phyloP scores from a whole-genome alignment of 2,113 vertebrate species.

The Buteo buteo region DNA sequence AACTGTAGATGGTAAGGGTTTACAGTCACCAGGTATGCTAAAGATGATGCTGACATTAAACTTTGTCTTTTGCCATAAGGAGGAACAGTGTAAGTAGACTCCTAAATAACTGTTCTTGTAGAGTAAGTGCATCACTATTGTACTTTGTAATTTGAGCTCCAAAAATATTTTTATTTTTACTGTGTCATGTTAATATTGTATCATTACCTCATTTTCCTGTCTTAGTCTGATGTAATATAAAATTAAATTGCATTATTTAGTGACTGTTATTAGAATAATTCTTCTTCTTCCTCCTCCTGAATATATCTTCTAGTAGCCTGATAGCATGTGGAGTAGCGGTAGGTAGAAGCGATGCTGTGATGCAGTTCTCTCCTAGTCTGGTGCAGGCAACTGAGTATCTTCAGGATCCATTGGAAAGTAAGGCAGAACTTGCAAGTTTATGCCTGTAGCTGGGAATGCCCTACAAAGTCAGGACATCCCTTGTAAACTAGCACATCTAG shows the following conservation, averaged over 20 bases:
- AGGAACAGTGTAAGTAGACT: background rate
- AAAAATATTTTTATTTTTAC: background rate
- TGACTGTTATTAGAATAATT: background rate
- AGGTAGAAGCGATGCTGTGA: background rate
- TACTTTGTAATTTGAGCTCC: background rate
- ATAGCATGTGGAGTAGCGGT: background rate
- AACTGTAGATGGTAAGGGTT: background rate
- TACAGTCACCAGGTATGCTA: background rate
- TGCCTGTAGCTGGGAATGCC: background rate
- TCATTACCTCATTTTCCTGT: background rate
- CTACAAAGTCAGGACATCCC: background rate
- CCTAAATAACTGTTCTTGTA: background rate
- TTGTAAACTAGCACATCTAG: accelerated
- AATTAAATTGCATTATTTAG: background rate
- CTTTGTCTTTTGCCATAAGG: background rate
- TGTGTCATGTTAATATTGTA: background rate
- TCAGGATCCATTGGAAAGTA: background rate
- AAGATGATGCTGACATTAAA: background rate
- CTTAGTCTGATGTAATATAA: background rate
- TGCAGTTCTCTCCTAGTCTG: background rate
- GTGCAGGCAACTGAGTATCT: background rate
- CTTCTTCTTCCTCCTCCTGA: background rate
- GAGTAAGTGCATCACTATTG: background rate
- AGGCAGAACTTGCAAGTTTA: background rate
- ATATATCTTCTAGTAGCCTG: background rate